Conservation (phyloP, 1,140 invertebrate genomes). For the Saccostrea echinata region DNA sequence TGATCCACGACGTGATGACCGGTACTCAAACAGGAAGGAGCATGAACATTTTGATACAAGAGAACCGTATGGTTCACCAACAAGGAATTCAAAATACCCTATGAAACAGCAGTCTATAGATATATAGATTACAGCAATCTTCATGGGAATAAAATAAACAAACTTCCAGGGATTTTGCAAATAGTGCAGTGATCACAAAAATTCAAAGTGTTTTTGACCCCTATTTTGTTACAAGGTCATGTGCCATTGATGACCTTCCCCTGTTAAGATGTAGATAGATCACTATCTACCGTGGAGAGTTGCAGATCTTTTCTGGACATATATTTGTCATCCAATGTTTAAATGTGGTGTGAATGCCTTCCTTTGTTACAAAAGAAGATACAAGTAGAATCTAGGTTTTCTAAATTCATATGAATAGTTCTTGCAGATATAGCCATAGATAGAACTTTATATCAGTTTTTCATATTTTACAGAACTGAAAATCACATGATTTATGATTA, state of each 20-base stretch:
- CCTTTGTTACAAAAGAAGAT: conserved; percentile 7
- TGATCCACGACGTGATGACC: conserved; percentile 58
- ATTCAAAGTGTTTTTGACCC: conserved; percentile 14
- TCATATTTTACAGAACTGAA: too few relatives aligned
- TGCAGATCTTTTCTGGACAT: background rate
- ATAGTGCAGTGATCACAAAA: conserved; percentile 2
- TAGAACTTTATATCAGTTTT: background rate
- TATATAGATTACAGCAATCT: conserved; percentile 56
- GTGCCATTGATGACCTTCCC: conserved; percentile 29
- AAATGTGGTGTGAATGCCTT: conserved; percentile 31
- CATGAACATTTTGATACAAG: conserved; percentile 44
- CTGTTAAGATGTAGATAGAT: background rate
- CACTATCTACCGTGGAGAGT: background rate
- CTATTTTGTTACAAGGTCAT: conserved; percentile 35
- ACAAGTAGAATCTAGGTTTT: background rate
- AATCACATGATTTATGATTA: too few relatives aligned
- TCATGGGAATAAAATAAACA: background rate
- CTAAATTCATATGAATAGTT: background rate
- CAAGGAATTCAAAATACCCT: conserved; percentile 62
- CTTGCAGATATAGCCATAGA: conserved; percentile 1
- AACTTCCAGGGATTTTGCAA: conserved; percentile 31
- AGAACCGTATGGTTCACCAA: conserved; percentile 45
- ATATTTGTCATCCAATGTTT: conserved; percentile 1
- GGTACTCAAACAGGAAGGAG: conserved; percentile 38
- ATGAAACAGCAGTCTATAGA: conserved; percentile 70